A percentile compares a stretch with the other conserved stretches of the same genome.
These are phyloP conservation scores for Percina caprodes DNA, from an alignment of 2,113 vertebrate species.

Conservation along the genomic window DNA sequence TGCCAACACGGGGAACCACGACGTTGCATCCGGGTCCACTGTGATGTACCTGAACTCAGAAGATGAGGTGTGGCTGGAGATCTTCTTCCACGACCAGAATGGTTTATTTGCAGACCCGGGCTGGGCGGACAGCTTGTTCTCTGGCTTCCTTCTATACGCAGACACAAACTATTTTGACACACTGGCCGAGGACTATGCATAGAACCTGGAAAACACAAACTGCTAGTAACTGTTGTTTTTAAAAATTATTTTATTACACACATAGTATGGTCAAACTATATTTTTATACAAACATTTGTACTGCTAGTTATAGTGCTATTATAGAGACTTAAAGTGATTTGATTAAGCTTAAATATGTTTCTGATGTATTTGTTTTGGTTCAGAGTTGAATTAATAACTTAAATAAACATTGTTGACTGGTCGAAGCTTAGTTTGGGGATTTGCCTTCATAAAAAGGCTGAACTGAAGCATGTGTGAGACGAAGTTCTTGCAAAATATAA, in stretches of 20 bases:
- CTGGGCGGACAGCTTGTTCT: conserved; percentile 97
- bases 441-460: neutral
- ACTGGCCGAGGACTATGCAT: conserved; percentile 89
- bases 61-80: conserved; percentile 98
- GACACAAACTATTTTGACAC: conserved; percentile 95
- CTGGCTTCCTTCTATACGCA: conserved; percentile 95
- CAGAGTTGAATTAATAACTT: conserved; percentile 13
- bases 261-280: conserved; percentile 39
- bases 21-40: conserved; percentile 94
- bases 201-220: conserved; percentile 28
- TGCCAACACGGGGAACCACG: conserved; percentile 97
- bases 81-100: conserved; percentile 96
- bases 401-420: conserved; percentile 47
- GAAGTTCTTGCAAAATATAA: neutral
- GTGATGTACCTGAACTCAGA: conserved; percentile 94
- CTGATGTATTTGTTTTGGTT: conserved; percentile 9
- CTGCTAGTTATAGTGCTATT: conserved; percentile 26
- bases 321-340: conserved; percentile 40
- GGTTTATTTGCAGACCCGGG: conserved; percentile 95
- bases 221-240: conserved; percentile 11
- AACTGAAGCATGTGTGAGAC: neutral
- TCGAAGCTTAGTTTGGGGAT: neutral
- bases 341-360: conserved; percentile 20
- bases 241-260: neutral
- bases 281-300: conserved; percentile 62